A percentile compares a stretch with the other conserved stretches of the same genome.
phyloP scores from a whole-genome alignment of 2,113 vertebrate species.

The Amphilophus citrinellus region DNA sequence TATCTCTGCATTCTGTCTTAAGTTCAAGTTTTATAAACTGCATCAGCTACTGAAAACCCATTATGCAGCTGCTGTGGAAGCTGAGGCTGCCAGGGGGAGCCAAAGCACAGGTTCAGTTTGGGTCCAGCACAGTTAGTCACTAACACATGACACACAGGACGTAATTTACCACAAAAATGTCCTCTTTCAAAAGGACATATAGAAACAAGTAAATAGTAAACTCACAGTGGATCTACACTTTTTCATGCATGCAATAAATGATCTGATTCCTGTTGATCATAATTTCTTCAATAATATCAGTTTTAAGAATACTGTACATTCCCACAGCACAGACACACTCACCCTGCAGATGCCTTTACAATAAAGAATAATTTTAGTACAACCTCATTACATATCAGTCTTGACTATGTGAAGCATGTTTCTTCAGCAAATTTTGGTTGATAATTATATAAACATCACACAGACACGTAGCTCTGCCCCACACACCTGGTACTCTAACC shows the following conservation, averaged over 20 bases:
- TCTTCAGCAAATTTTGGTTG: neutral
- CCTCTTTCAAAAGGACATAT: no score
- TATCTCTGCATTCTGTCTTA: neutral
- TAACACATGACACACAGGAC: neutral
- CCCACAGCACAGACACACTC: neutral
- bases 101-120: neutral
- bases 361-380: neutral
- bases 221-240: neutral
- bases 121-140: neutral
- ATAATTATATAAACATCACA: neutral
- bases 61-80: neutral
- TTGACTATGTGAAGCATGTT: neutral
- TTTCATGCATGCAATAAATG: neutral
- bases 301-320: neutral
- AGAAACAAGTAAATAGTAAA: no score
- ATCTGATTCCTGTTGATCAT: neutral
- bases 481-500: neutral
- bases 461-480: neutral
- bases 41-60: neutral
- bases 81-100: constrained; percentile 23
- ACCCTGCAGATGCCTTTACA: neutral
- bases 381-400: neutral
- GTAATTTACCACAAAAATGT: no score
- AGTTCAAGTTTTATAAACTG: neutral
- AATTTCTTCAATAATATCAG: neutral